Evolutionary conservation across 2,113 vertebrate species (phyloP), one percentile per base, ranked within the genome.

Genomic region (Mionectes macconnelli): DNA sequence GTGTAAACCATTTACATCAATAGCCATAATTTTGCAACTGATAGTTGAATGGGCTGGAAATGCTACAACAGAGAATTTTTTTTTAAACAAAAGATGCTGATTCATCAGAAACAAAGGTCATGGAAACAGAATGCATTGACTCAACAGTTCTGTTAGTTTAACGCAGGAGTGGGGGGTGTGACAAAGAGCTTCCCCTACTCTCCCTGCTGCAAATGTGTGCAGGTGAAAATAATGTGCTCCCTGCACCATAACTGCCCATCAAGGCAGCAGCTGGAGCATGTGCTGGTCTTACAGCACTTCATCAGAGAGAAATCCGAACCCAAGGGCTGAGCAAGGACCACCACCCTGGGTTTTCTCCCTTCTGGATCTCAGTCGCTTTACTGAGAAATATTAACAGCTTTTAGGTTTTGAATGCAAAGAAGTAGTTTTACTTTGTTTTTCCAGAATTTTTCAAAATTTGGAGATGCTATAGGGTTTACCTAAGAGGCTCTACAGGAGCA

Each of bases 21-120:
- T 45, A 90, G 52, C 80, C 37, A 49, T 84, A 81, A 94, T 93
- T 92, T 95, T 89, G 80, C 55, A 95, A 84, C 49, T 87, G 85
- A 79, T 84, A 68, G n/a, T 75, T 84, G 55, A 88, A 81, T n/a
- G 44, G 10, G 18, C 57, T 94, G 84, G 77, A 94, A 84, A 60
- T 8, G 14, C 62, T 91, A 56, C 40, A 84, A 68, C 8, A 60
- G 47, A 81, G 31, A 14, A 5, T 50, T 84, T 22, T 68, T 84
- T 21, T 67, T 21, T 7, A 39, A 30, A 27, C 11, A 68, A 21
- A 87, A 72, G 33, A 24, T 76, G 93, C 62, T 89, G 73, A 94
- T 60, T 97, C 87, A 94, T 72, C 44, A 89, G 69, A 91, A 93
- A 35, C 21, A 82, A 87, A 84, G 23, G 37, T 75, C 17, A 8